phyloP scores from a whole-genome alignment of 2,113 vertebrate genomes.

The Onychostoma macrolepis region DNA sequence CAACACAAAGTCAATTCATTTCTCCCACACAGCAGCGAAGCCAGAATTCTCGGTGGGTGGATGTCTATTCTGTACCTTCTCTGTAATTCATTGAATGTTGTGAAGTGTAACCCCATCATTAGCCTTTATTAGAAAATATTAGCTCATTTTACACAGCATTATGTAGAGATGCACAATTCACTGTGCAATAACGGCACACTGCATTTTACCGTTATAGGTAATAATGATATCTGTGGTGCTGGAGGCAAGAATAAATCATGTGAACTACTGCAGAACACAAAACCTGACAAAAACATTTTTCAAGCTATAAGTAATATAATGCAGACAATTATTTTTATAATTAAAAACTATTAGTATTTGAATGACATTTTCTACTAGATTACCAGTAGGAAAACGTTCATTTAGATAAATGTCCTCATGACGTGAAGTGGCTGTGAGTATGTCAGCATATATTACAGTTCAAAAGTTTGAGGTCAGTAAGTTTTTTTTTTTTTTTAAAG shows the following conservation, averaged over 20 bases:
- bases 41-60: neutral
- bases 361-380: neutral
- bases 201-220: neutral
- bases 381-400: neutral
- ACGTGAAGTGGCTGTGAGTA: neutral
- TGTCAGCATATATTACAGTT: neutral
- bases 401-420: neutral
- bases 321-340: neutral
- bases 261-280: neutral
- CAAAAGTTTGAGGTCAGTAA: neutral
- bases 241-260: neutral
- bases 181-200: neutral
- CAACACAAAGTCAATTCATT: neutral
- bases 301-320: neutral
- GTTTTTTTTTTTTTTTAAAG: too few relatives aligned
- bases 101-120: neutral
- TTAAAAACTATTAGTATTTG: neutral
- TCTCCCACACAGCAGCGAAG: neutral
- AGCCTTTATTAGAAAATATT: conserved; percentile 1
- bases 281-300: neutral
- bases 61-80: neutral
- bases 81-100: neutral
- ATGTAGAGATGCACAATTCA: neutral
- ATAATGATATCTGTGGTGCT: neutral
- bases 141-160: neutral